Base-by-base conservation (phyloP, 2,113 vertebrate genomes). In the Sylvietta virens region DNA sequence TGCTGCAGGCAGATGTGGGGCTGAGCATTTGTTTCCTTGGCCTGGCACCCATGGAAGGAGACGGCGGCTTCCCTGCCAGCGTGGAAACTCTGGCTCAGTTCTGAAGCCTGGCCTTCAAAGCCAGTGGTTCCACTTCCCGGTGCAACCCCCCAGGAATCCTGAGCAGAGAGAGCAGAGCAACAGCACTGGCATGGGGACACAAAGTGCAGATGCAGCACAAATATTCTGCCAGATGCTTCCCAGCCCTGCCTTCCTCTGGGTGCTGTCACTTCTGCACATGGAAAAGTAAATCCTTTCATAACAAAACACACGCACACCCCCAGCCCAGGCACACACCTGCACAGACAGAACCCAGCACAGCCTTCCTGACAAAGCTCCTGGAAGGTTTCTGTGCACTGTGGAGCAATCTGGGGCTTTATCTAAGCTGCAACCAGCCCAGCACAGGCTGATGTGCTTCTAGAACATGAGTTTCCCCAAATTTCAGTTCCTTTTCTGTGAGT, bases 231-330 rank as follows among this genome's bases (percentile, higher is more conserved):
- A 94, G 87, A 53, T 17, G 7, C 84, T 81, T 67, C 86, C 73
- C 70, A 69, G 87, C 78, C 50, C 53, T 6, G 57, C 37, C 86
- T 92, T 81, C 91, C 91, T 88, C 94, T 58, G 62, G 58, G 50
- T n/a, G 58, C 85, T 93, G 74, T 50, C 93, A 37, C 85, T 80
- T 87, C 74, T 62, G 62, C 76, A n/a, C 67, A 37, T 9, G 79
- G 85, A 72, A 37, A 73, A 88, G 47, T 18, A 74, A 96, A 95
- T 66, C 90, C 82, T 53, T 54, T 70, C 66, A 1, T 26, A 48
- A 56, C 28, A 54, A 66, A 89, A 37, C 54, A 35, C 53, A 33
- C 1, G 2, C 65, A 66, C 56, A 11, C 7, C 10, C 80, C 2
- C 74, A 7, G 8, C 44, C 66, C 80, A 45, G 80, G 69, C 76